phyloP scores from a whole-genome alignment of 92 coral and sea anemone species.

The Epizoanthus stellaris region DNA sequence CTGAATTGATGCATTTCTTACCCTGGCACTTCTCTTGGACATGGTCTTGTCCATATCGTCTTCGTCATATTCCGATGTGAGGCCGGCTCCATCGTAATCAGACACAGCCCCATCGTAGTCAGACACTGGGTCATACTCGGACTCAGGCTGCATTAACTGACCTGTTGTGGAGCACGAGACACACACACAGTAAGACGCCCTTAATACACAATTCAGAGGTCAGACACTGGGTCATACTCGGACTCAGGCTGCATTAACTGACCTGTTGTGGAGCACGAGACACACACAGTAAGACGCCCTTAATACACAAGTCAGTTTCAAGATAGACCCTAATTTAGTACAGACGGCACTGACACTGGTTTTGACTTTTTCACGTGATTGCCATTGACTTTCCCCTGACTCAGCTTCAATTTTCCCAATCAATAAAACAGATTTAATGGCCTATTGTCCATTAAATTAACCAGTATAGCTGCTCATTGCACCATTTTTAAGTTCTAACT shows the following conservation, averaged over 20 bases:
- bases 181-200: neutral
- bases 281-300: neutral
- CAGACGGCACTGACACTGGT: no score
- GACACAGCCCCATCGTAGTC: constrained; percentile 77
- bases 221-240: constrained; percentile 49
- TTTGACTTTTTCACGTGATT: no score
- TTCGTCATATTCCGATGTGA: constrained; percentile 83
- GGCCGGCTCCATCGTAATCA: constrained; percentile 73
- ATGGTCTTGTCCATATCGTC: constrained; percentile 86
- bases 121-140: constrained; percentile 78
- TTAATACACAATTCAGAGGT: neutral
- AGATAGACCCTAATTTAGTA: no score
- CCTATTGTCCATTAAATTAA: neutral
- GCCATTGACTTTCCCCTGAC: no score
- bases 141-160: constrained; percentile 48
- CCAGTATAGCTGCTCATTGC: neutral
- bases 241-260: constrained; percentile 54
- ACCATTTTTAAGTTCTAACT: no score
- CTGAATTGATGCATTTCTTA: constrained; percentile 29
- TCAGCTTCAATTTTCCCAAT: no score
- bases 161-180: constrained; percentile 21
- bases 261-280: constrained; percentile 15
- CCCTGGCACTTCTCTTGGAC: constrained; percentile 95
- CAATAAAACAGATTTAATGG: neutral
- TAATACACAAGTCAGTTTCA: no score